Conservation (phyloP, 1,140 invertebrate species). For the Bombus ignitus region DNA sequence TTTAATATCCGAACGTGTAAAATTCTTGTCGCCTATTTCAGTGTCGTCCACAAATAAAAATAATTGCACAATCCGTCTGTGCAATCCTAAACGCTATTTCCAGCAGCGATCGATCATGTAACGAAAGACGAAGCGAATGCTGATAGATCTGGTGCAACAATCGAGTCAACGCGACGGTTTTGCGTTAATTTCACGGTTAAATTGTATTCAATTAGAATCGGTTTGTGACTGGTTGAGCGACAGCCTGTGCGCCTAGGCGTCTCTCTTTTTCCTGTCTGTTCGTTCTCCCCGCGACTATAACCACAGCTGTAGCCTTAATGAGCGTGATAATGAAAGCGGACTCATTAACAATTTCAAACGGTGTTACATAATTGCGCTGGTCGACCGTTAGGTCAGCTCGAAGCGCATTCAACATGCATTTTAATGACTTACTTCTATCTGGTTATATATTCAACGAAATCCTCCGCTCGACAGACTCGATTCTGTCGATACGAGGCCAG, state of each 20-base stretch:
- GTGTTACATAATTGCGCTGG: conserved; percentile 9
- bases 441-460: background rate
- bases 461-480: background rate
- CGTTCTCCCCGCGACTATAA: background rate
- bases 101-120: background rate
- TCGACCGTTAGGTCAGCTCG: background rate
- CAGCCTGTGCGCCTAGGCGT: background rate
- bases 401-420: background rate
- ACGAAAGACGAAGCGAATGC: background rate
- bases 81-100: background rate
- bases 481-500: background rate
- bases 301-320: conserved; percentile 15
- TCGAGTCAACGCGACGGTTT: too few species aligned
- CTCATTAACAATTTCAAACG: conserved; percentile 44
- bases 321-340: conserved; percentile 42
- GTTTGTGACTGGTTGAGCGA: background rate
- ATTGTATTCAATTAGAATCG: conserved; percentile 41
- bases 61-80: background rate
- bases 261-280: background rate
- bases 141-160: too few species aligned
- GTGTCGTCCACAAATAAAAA: background rate
- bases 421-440: background rate
- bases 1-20: too few species aligned
- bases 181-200: conserved; percentile 16
- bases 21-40: too few species aligned